Conservation (phyloP, 2,888 invertebrate genomes). For the Allophyes oxyacanthae region DNA sequence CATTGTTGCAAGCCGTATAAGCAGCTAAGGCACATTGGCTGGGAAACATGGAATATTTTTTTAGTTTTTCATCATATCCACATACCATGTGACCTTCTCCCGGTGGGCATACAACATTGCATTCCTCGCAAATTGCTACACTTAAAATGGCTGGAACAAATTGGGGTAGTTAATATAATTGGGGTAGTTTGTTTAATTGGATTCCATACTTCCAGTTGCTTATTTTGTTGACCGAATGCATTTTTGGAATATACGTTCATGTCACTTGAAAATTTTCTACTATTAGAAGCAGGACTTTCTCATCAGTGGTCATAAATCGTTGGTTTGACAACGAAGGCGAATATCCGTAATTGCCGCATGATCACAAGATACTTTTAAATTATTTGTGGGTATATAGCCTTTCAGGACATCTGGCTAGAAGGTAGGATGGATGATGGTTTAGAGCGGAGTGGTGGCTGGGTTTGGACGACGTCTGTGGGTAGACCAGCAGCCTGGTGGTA, state of each 20-base stretch:
- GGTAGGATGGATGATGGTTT: no score
- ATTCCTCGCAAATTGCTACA: constrained; percentile 50
- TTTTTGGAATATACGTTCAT: no score
- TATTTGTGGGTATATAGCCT: no score
- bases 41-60: constrained; percentile 71
- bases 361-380: no score
- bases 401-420: no score
- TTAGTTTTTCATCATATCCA: constrained; percentile 61
- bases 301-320: no score
- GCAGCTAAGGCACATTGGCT: constrained; percentile 69
- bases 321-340: no score
- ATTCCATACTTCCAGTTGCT: not conserved
- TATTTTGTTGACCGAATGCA: not conserved
- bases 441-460: no score
- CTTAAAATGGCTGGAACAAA: constrained; percentile 54
- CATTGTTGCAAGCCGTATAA: constrained; percentile 64
- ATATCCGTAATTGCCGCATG: no score
- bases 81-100: constrained; percentile 60
- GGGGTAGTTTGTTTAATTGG: constrained; percentile 3
- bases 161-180: constrained; percentile 9
- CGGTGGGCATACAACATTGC: constrained; percentile 63
- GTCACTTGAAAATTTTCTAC: not conserved
- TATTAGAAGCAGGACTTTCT: no score
- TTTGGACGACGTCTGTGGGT: no score
- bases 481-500: no score